Conservation (phyloP, 2,888 invertebrate species). For the Tridacna gigas region DNA sequence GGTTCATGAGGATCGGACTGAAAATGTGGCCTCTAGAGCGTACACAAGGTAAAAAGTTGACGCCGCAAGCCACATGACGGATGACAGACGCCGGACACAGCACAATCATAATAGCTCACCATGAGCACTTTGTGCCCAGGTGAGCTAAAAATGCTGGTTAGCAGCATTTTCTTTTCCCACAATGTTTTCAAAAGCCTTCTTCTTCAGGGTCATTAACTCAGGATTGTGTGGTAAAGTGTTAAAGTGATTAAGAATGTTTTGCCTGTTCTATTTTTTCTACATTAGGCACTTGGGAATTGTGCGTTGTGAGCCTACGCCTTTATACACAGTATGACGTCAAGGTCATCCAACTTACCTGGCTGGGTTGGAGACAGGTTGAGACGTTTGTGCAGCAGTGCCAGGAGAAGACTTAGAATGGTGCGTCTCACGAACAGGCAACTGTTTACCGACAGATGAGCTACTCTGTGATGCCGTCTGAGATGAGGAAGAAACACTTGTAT, state of each 20-base stretch:
- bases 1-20: too few species aligned
- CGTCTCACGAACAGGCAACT: not conserved
- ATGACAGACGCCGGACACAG: too few species aligned
- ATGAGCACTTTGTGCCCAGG: too few species aligned
- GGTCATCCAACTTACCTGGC: slow-evolving; percentile 39
- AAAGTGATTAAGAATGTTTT: not conserved
- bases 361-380: slow-evolving; percentile 68
- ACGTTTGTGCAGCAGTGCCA: slow-evolving; percentile 50
- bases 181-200: too few species aligned
- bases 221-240: not conserved
- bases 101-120: too few species aligned
- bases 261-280: not conserved
- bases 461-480: slow-evolving; percentile 17
- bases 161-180: too few species aligned
- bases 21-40: too few species aligned
- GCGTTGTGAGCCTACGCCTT: not conserved
- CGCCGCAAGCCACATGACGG: too few species aligned
- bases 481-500: slow-evolving; percentile 30
- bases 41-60: too few species aligned
- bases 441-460: slow-evolving; percentile 12
- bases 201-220: too few species aligned
- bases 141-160: too few species aligned
- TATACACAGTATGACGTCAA: not conserved
- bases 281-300: not conserved
- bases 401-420: slow-evolving; percentile 38